Evolutionary conservation across 2,113 vertebrate genomes (phyloP).

Genomic region (Chiloscyllium plagiosum): DNA sequence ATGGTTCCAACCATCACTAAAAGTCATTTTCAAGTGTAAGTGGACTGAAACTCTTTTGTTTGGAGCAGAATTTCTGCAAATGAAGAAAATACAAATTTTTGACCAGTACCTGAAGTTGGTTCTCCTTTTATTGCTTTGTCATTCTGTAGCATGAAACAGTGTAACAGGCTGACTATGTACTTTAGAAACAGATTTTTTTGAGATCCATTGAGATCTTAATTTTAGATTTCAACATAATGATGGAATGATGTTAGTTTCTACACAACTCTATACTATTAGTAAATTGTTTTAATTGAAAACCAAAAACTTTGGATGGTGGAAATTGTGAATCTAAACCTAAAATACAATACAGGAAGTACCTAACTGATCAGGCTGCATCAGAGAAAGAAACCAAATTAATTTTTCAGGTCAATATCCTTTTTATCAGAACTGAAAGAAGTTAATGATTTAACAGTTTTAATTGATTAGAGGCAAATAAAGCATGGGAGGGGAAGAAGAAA

Average conservation of each 20-base stretch:
- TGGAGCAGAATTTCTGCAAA: slow-evolving; percentile 9
- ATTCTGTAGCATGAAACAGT: background rate
- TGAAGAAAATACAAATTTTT: slow-evolving; percentile 25
- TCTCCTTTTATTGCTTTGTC: background rate
- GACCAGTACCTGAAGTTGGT: background rate
- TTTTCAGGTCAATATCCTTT: background rate
- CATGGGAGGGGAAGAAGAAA: too few species aligned
- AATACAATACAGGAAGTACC: background rate
- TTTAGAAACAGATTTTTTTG: background rate
- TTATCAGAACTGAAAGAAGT: background rate
- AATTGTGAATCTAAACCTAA: background rate
- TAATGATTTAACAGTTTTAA: background rate
- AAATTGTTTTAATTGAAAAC: too few species aligned
- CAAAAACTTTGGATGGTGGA: too few species aligned
- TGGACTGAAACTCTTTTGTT: background rate
- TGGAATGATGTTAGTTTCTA: background rate
- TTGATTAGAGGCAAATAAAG: background rate
- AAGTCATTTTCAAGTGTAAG: background rate
- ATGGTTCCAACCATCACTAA: background rate
- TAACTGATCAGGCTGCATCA: background rate
- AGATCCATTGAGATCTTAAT: background rate
- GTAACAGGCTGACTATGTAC: background rate
- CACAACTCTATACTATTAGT: background rate
- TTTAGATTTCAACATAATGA: background rate
- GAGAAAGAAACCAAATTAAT: background rate